phyloP scores from a whole-genome alignment of 2,888 invertebrate species.

The Pocota personata region DNA sequence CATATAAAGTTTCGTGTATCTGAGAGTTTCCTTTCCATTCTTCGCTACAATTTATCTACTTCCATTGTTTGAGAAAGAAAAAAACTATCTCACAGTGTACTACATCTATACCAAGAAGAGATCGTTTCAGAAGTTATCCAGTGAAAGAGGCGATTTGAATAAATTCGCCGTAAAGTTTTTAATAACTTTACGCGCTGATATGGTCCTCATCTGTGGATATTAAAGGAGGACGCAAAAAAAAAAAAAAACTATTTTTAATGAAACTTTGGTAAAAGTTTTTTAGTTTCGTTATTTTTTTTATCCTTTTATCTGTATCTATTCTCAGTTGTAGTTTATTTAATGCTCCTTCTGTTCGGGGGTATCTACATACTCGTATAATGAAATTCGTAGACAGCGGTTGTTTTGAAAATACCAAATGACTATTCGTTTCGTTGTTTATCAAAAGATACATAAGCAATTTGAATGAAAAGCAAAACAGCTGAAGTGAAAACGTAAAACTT shows the following conservation, averaged over 20 bases:
- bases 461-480: conserved; percentile 34
- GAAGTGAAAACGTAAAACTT: conserved; percentile 50
- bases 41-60: not conserved
- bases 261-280: conserved; percentile 63
- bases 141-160: conserved; percentile 61
- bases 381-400: conserved; percentile 20
- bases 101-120: conserved; percentile 27
- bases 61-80: not conserved
- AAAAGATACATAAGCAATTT: conserved; percentile 61
- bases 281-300: not conserved
- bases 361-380: not conserved
- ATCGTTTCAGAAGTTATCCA: conserved; percentile 47
- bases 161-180: conserved; percentile 67
- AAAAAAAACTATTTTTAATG: conserved; percentile 27
- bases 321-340: conserved; percentile 57
- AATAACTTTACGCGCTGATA: conserved; percentile 66
- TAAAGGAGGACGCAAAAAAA: conserved; percentile 35
- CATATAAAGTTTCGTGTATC: conserved; percentile 4
- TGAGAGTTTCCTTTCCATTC: not conserved
- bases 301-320: conserved; percentile 45
- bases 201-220: conserved; percentile 62
- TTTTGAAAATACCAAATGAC: conserved; percentile 19
- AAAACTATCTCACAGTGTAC: conserved; percentile 24
- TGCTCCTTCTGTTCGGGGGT: not conserved
- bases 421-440: conserved; percentile 28